Percentiles rank a stretch among this genome's conserved stretches.
Evolutionary conservation across 2,888 invertebrate genomes (phyloP).

Genomic region (Argynnis bischoffii): DNA sequence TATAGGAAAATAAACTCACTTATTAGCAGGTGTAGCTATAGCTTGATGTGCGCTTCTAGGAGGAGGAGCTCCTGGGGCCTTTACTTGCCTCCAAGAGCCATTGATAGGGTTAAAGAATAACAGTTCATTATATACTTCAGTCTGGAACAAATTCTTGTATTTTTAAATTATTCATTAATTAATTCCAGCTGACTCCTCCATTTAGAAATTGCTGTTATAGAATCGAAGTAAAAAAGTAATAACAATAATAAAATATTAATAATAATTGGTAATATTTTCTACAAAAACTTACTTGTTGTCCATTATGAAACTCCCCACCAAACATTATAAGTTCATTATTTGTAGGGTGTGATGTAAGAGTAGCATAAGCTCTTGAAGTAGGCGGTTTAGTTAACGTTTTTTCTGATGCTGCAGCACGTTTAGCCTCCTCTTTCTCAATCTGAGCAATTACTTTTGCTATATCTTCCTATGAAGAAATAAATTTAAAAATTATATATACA

Average conservation of each 20-base stretch:
- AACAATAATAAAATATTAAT: conserved; percentile 6
- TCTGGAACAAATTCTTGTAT: conserved; percentile 68
- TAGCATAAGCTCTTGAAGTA: conserved; percentile 89
- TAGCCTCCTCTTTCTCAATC: conserved; percentile 89
- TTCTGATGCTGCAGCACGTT: conserved; percentile 86
- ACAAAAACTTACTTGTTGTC: conserved; percentile 13
- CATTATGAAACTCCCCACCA: conserved; percentile 95
- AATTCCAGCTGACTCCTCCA: no score
- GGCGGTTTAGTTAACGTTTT: conserved; percentile 83
- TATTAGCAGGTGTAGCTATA: conserved; percentile 86
- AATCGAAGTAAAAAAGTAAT: conserved; percentile 48
- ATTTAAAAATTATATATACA: background rate
- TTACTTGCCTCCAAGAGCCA: conserved; percentile 90
- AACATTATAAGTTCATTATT: conserved; percentile 94
- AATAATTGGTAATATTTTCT: conserved; percentile 5
- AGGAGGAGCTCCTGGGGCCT: conserved; percentile 92
- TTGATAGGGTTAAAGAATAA: conserved; percentile 90
- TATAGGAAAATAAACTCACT: conserved; percentile 53
- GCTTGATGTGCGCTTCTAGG: conserved; percentile 96
- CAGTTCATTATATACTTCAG: conserved; percentile 93
- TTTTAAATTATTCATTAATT: no score
- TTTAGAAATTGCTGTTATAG: no score
- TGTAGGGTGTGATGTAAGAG: conserved; percentile 89
- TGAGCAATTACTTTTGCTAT: conserved; percentile 90
- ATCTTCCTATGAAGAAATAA: conserved; percentile 80